Evolutionary conservation across 2,888 invertebrate species (phyloP).

Genomic region (Chirona hameri): DNA sequence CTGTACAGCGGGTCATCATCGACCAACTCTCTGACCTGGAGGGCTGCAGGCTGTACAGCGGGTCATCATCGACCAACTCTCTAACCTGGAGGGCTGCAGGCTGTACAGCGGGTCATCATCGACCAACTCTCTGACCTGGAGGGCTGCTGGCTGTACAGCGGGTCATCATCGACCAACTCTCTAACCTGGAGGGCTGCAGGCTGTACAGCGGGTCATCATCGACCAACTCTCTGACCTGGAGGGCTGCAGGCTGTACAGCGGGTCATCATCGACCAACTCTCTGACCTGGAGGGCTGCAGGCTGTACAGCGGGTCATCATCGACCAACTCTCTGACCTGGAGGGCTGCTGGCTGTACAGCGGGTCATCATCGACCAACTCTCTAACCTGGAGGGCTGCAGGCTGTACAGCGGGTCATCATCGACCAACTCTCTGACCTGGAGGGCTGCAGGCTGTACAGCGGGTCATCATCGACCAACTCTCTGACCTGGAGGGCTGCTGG

Average conservation of each 20-base stretch:
- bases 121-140: constrained; percentile 65
- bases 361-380: no score
- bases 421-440: constrained; percentile 65
- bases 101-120: constrained; percentile 93
- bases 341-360: no score
- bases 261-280: constrained; percentile 77
- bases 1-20: constrained; percentile 92
- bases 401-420: constrained; percentile 93
- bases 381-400: constrained; percentile 60
- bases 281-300: constrained; percentile 71
- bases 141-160: constrained; percentile 80
- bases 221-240: constrained; percentile 45
- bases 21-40: constrained; percentile 51
- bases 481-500: no score
- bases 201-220: no score
- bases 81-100: constrained; percentile 60
- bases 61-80: no score
- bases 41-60: no score
- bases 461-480: constrained; percentile 75
- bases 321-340: constrained; percentile 51
- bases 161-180: constrained; percentile 75
- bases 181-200: no score
- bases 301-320: constrained; percentile 92
- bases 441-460: constrained; percentile 80
- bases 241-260: constrained; percentile 80